phyloP scores from a whole-genome alignment of 2,888 invertebrate species.

The Temnothorax unifasciatus region DNA sequence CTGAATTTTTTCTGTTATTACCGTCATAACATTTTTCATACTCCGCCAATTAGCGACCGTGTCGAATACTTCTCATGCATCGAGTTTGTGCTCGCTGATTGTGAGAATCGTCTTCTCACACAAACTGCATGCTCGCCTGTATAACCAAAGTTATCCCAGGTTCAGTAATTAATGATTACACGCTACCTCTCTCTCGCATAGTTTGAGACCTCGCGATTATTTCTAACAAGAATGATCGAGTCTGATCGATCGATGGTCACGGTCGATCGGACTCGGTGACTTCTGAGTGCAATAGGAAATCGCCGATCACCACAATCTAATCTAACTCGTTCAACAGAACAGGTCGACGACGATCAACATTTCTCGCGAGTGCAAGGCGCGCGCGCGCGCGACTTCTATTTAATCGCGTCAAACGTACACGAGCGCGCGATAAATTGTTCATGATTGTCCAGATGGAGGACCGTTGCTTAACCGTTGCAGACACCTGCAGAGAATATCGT shows the following conservation, averaged over 20 bases:
- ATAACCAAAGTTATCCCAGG: slow-evolving; percentile 61
- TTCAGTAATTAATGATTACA: slow-evolving; percentile 64
- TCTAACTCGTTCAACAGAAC: slow-evolving; percentile 51
- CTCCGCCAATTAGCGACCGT: slow-evolving; percentile 69
- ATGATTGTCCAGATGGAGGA: neutral
- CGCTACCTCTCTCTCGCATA: neutral
- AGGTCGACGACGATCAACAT: slow-evolving; percentile 61
- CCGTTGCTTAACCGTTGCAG: neutral
- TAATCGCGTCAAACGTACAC: slow-evolving; percentile 27
- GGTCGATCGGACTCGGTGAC: slow-evolving; percentile 64
- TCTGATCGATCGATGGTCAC: slow-evolving; percentile 51
- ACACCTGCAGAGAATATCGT: neutral
- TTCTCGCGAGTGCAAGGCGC: neutral
- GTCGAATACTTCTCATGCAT: slow-evolving; percentile 70
- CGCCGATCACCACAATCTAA: slow-evolving; percentile 68
- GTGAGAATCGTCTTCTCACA: slow-evolving; percentile 71
- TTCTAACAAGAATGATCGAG: slow-evolving; percentile 45
- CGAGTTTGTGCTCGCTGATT: slow-evolving; percentile 65
- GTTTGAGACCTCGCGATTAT: slow-evolving; percentile 28
- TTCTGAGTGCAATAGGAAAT: slow-evolving; percentile 64
- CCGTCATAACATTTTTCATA: slow-evolving; percentile 63
- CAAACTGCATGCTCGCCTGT: slow-evolving; percentile 54
- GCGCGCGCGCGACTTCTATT: slow-evolving; percentile 35
- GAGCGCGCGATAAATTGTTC: slow-evolving; percentile 4
- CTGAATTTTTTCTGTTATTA: slow-evolving; percentile 60